These are phyloP conservation scores for Dasyornis broadbenti DNA, from an alignment of 2,113 vertebrate species.

Conservation along the genomic window DNA sequence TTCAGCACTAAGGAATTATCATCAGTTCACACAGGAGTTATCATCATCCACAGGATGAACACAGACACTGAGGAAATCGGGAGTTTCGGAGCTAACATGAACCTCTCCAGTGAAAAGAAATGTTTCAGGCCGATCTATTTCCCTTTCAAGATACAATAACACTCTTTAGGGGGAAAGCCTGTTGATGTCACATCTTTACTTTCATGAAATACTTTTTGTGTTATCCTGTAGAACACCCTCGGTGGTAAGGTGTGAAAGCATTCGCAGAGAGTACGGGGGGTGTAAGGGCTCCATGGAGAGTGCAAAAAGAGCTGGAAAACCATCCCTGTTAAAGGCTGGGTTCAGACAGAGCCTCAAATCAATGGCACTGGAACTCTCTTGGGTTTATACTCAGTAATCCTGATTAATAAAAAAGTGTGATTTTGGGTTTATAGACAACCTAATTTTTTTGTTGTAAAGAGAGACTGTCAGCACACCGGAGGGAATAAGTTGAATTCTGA, in stretches of 20 bases:
- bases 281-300: neutral
- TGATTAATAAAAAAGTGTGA: neutral
- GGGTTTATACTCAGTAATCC: neutral
- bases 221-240: rapidly evolving
- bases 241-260: neutral
- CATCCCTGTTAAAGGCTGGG: neutral
- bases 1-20: neutral
- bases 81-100: neutral
- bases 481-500: neutral
- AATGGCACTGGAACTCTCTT: neutral
- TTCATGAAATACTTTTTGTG: neutral
- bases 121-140: neutral
- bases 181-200: neutral
- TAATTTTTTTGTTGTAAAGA: neutral
- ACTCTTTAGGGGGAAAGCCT: neutral
- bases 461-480: neutral
- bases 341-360: neutral
- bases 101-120: neutral
- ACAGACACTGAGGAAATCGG: neutral
- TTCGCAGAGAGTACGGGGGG: neutral
- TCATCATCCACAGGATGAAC: neutral
- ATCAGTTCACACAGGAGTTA: neutral
- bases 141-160: neutral
- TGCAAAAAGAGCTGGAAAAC: neutral
- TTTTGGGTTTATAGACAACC: neutral